Evolutionary conservation across 1,140 invertebrate species (phyloP), one percentile per base, ranked within the genome.

Genomic region (Geopemphigus sp.): DNA sequence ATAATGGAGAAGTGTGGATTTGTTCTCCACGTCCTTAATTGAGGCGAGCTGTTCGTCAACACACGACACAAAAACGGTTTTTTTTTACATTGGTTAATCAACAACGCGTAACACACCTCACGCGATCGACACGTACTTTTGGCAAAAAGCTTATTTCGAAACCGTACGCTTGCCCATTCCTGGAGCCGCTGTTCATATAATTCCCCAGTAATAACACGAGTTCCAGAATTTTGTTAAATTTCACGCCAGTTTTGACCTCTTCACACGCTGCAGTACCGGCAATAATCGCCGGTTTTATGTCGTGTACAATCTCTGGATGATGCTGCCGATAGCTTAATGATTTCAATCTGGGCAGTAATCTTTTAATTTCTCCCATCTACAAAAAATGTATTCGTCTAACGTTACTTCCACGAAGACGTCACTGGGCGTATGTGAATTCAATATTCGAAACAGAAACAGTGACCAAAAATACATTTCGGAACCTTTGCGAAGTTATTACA

Each of bases 121-220:
- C 24, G n/a, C n/a, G 22, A 57, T 53, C 11, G n/a, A 66, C 32
- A 82, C 83, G 83, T 86, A 96, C 92, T 89, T 98, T 98, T 0
- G 95, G 93, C 3, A 99, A 88, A 85, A 95, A 98, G 84, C 91
- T 96, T 80, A 99, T 97, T 86, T 99, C 96, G 86, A 98, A 99
- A 8, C 95, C 98, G 83, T 95, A 93, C 3, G 96, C 95, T 83
- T 95, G 93, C 12, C 92, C 96, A 85, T 98, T 98, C 82, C 92
- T 92, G 0, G 95, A 96, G 0, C 96, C 96, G 5, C 94, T 91
- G 85, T 98, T 98, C 92, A 98, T 94, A 83, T 94, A 96, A 87
- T 98, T 99, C 22, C 96, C 96, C 39, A 98, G 87, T 14, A 98
- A 85, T 0, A 99, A 87, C 81, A 99, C 91, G 0, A 98, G 85